Conservation (phyloP, 2,888 invertebrate species). For the Parnassius smintheus region DNA sequence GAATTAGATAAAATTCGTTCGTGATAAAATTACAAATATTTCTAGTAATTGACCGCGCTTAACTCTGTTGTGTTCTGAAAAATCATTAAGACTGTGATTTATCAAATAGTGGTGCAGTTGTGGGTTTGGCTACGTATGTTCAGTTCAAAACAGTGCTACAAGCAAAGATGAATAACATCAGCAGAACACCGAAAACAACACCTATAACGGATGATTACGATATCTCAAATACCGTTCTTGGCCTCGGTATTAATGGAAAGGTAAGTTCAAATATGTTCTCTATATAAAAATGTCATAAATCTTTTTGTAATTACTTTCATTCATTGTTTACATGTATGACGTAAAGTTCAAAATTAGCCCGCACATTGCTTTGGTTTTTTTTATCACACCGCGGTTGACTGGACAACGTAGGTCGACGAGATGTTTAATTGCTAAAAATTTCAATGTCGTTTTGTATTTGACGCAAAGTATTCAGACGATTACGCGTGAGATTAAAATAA, state of each 20-base stretch:
- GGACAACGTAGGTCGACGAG: constrained; percentile 16
- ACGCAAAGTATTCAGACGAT: neutral
- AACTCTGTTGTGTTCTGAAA: constrained; percentile 25
- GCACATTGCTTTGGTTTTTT: constrained; percentile 27
- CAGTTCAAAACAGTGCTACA: constrained; percentile 36
- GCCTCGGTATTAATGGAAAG: constrained; percentile 99
- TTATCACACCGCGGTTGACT: constrained; percentile 28
- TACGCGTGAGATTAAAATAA: neutral
- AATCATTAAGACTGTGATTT: constrained; percentile 6
- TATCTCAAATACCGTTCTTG: constrained; percentile 95
- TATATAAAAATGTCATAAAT: constrained; percentile 15
- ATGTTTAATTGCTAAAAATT: constrained; percentile 13
- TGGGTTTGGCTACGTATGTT: constrained; percentile 20
- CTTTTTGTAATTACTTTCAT: constrained; percentile 10
- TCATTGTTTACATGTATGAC: constrained; percentile 49
- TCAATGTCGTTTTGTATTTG: constrained; percentile 9
- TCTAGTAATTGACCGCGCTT: constrained; percentile 29
- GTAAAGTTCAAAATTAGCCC: constrained; percentile 40
- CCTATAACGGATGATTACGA: constrained; percentile 95
- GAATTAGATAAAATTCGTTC: constrained; percentile 39
- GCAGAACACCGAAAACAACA: constrained; percentile 85
- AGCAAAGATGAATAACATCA: constrained; percentile 62
- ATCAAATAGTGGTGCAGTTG: constrained; percentile 24
- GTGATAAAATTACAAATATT: constrained; percentile 26
- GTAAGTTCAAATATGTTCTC: constrained; percentile 45